Evolutionary conservation across 1,140 invertebrate genomes (phyloP), one percentile per base, ranked within the genome.

Genomic region (Proctacanthus coquilletti): DNA sequence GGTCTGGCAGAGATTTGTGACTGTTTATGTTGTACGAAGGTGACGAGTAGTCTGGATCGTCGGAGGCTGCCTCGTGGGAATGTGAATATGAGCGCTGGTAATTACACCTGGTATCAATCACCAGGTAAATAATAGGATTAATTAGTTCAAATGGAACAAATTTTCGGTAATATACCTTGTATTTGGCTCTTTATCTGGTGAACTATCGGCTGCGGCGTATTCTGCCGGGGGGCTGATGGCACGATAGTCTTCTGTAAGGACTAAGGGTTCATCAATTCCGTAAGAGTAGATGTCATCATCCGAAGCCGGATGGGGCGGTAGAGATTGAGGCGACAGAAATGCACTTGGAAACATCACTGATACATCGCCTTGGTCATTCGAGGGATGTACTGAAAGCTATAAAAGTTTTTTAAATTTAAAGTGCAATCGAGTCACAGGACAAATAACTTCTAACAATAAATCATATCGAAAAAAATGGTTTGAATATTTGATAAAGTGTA

Each of bases 1-100:
- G 62, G 61, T 87, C 83, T 1, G 84, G 84, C 45, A 88, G 62
- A 15, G 82, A 86, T 56, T 88, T 88, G 63, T 87, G 83, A 50
- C 80, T 71, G 45, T 71, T 71, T 46, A 71, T 71, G 43, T 72
- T 71, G 18, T 69, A 65, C 48, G 74, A 50, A 36, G 69, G 64
- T 6, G 70, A 70, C 0, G 74, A 71, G 42, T 77, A 76, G 8
- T 56, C 52, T 27, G 47, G 46, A 20, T 55, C 49, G 29, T 51
- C 42, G 34, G 52, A 44, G 36, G 50, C 45, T 36, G 72, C 63
- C 53, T 74, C 53, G 39, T 72, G 69, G 2, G 74, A 77, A 45
- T 79, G 75, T 0, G 75, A 79, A 41, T 77, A 76, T 19, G 74
- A 77, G 36, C 75, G 52, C 39, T 60, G 58, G 37, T 60, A 61